phyloP scores from a whole-genome alignment of 2,113 vertebrate species.

The Phaethornis superciliosus region DNA sequence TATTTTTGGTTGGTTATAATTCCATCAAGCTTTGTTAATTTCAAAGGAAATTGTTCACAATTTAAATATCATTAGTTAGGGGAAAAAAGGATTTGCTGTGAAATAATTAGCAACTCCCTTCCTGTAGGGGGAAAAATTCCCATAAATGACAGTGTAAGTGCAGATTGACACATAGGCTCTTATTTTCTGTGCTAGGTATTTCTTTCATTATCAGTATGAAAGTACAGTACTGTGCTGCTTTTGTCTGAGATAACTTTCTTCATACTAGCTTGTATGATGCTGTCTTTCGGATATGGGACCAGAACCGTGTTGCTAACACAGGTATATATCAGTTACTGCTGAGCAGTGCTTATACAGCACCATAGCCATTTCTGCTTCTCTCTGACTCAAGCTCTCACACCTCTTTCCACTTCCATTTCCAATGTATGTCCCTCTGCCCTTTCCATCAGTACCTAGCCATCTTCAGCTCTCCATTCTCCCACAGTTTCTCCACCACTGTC shows the following conservation, averaged over 20 bases:
- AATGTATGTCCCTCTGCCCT: neutral
- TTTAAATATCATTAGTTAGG: neutral
- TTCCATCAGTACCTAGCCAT: neutral
- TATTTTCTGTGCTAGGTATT: neutral
- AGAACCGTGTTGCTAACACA: neutral
- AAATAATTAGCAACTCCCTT: conserved; percentile 8
- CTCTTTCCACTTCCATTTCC: neutral
- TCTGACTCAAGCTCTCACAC: neutral
- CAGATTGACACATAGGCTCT: neutral
- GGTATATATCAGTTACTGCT: neutral
- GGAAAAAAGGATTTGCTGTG: neutral
- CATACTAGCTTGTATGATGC: neutral
- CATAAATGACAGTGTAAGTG: neutral
- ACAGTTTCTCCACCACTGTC: neutral
- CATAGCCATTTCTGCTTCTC: neutral
- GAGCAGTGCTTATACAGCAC: neutral
- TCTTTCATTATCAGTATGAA: neutral
- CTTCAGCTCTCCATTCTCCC: neutral
- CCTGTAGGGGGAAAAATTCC: neutral
- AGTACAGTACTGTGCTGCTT: neutral
- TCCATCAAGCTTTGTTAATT: neutral
- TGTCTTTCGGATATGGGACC: neutral
- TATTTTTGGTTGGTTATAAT: neutral
- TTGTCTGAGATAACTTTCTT: neutral
- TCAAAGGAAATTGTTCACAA: neutral